Evolutionary conservation across 2,113 vertebrate species (phyloP).

Genomic region (Eclectus roratus): DNA sequence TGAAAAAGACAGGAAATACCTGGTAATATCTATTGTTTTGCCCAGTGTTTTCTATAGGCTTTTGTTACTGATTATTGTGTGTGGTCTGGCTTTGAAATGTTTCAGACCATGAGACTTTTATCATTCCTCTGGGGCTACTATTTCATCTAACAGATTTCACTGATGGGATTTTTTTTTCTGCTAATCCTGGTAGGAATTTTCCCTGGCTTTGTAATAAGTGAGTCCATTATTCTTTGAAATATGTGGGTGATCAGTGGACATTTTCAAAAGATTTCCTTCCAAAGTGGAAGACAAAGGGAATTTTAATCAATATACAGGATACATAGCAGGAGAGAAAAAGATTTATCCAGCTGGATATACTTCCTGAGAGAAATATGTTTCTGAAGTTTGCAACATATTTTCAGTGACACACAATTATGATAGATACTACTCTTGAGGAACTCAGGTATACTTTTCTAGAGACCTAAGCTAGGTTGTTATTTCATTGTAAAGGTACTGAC

Average conservation of each 20-base stretch:
- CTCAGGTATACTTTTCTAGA: conserved; percentile 11
- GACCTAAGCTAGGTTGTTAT: background rate
- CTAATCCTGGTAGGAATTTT: background rate
- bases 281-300: background rate
- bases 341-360: background rate
- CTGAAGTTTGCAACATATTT: background rate
- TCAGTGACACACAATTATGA: conserved; percentile 4
- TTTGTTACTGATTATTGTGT: background rate
- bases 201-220: background rate
- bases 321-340: background rate
- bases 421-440: background rate
- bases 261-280: background rate
- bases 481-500: conserved; percentile 13
- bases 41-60: background rate
- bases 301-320: conserved; percentile 9
- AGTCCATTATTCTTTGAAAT: conserved; percentile 17
- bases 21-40: background rate
- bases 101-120: background rate
- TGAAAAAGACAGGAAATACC: background rate
- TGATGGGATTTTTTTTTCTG: background rate
- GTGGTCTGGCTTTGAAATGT: background rate
- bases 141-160: background rate
- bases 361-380: conserved; percentile 23
- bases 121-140: background rate
- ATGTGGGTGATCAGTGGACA: background rate